Evolutionary conservation across 2,797 vertebrate genomes (phyloP).

Genomic region (Tapirus indicus): DNA sequence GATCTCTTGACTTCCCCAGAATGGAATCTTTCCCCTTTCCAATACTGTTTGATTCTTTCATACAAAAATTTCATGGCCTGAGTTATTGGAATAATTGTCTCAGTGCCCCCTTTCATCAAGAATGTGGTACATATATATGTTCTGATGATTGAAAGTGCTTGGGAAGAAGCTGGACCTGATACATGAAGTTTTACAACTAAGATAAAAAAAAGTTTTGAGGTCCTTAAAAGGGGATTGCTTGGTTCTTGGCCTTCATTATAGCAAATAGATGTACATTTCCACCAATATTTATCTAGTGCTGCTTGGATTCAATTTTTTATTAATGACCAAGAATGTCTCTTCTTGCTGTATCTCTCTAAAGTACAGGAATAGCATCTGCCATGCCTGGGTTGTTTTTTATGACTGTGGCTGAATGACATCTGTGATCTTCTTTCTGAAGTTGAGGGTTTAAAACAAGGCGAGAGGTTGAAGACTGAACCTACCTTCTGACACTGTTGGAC

Average conservation of each 20-base stretch:
- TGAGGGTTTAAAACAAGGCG: not conserved
- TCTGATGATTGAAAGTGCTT: not conserved
- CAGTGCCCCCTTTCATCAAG: not conserved
- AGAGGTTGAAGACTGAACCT: not conserved
- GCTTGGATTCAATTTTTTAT: not conserved
- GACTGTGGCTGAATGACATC: not conserved
- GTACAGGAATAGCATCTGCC: not conserved
- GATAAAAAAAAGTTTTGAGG: not conserved
- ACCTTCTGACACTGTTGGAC: slow-evolving; percentile 20
- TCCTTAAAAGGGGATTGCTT: not conserved
- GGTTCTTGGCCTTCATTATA: not conserved
- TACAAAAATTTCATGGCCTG: not conserved
- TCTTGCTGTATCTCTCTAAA: not conserved
- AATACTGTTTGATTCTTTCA: not conserved
- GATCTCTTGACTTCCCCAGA: not conserved
- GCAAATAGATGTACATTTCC: not conserved
- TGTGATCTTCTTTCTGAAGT: slow-evolving; percentile 3
- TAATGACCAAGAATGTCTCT: not conserved
- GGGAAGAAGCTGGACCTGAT: not conserved
- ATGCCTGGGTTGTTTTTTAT: not conserved
- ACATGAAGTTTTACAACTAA: not conserved
- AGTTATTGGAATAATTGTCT: not conserved
- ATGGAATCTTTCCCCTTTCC: not conserved
- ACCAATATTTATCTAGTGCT: not conserved
- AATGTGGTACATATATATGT: not conserved